These are phyloP conservation scores for Solenopsis fugax DNA, from an alignment of 1,140 invertebrate genomes.

Conservation along the genomic window DNA sequence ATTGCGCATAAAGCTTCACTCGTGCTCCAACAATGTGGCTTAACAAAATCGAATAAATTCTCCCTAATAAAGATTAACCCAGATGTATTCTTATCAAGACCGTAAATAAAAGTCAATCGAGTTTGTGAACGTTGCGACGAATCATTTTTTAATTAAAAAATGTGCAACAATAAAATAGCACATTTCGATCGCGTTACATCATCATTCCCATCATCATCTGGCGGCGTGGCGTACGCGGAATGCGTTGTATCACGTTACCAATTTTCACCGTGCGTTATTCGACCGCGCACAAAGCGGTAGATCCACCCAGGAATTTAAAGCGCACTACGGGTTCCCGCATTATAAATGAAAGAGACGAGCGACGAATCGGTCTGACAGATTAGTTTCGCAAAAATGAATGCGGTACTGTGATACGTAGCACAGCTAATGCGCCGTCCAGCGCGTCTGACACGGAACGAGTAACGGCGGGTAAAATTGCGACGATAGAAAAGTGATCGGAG, in stretches of 20 bases:
- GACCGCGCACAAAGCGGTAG: slow-evolving; percentile 6
- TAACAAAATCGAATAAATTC: background rate
- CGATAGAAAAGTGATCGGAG: slow-evolving; percentile 7
- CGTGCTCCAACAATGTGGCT: background rate
- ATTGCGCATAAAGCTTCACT: background rate
- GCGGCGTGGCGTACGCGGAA: background rate
- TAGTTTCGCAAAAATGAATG: slow-evolving; percentile 54
- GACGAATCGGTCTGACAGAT: slow-evolving; percentile 39
- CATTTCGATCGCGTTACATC: slow-evolving; percentile 21
- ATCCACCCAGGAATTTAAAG: slow-evolving; percentile 38
- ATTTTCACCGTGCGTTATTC: slow-evolving; percentile 38
- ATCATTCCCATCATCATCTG: slow-evolving; percentile 43
- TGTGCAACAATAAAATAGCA: background rate
- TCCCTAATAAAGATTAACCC: background rate
- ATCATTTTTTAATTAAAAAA: background rate
- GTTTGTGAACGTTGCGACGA: background rate
- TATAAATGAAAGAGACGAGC: slow-evolving; percentile 29
- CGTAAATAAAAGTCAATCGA: slow-evolving; percentile 6
- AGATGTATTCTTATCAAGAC: background rate
- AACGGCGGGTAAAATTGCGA: slow-evolving; percentile 17
- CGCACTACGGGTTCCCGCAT: background rate
- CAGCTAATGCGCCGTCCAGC: background rate
- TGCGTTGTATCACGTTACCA: slow-evolving; percentile 40
- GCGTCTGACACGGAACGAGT: background rate
- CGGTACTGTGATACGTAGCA: slow-evolving; percentile 1